Evolutionary conservation across 2,113 vertebrate species (phyloP), one percentile per base, ranked within the genome.

Genomic region (Misgurnus anguillicaudatus): DNA sequence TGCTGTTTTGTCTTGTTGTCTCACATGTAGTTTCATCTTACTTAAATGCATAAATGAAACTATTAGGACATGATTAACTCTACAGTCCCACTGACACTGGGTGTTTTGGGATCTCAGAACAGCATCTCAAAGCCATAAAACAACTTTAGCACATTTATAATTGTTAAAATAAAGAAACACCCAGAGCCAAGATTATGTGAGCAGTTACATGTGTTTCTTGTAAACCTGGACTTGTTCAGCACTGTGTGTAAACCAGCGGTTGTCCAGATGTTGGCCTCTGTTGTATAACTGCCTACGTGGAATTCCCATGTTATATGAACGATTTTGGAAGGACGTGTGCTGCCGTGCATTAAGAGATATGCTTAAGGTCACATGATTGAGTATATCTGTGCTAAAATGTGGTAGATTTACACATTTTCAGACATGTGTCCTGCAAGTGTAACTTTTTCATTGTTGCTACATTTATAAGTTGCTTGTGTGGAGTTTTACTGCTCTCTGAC

Each of bases 391-490:
- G 24, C 5, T 4, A 36, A 16, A 45, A 55, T 48, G n/a, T 55
- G 68, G 68, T 51, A 55, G 68, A 71, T 71, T 71, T 38, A 71
- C 17, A 31, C 17, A 39, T 58, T 36, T n/a, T n/a, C n/a, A 57
- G 48, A 71, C 17, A 19, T 4, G 4, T 19, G 69, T 7, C 51
- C 39, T 9, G 57, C 7, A 71, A 72, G 57, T 57, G 3, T 19
- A 47, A 9, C 51, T 39, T 7, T 7, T n/a, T 65, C n/a, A 41
- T 41, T 10, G 6, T 16, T 65, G 68, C 48, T 41, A 9, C 31
- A 14, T 72, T 57, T 41, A 57, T 71, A 31, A 14, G 31, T 57
- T 57, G 69, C 10, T 71, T 71, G n/a, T 19, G 48, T 57, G 51
- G 36, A 72, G 41, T 41, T 58, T 57, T n/a, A 14, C 36, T 72